These are phyloP conservation scores for Hyla sarda DNA, from an alignment of 2,113 vertebrate genomes.

Conservation along the genomic window DNA sequence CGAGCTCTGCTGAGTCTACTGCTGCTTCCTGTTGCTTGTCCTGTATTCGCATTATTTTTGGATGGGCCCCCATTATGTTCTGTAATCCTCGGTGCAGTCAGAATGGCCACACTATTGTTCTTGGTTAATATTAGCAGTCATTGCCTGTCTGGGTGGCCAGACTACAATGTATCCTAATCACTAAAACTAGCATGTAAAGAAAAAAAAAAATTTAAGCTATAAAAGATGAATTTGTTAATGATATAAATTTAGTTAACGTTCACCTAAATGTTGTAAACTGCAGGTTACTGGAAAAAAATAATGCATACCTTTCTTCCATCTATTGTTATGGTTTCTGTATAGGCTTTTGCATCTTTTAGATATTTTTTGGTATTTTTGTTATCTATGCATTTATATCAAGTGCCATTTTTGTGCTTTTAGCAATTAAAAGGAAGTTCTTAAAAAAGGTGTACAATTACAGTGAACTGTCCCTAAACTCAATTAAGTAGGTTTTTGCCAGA, in stretches of 20 bases:
- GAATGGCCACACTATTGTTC: slow-evolving; percentile 86
- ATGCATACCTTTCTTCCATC: neutral
- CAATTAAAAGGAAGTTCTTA: no score
- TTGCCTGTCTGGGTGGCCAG: slow-evolving; percentile 82
- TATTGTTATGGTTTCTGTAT: no score
- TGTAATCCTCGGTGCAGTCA: slow-evolving; percentile 93
- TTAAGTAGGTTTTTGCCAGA: no score
- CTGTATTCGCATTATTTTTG: slow-evolving; percentile 89
- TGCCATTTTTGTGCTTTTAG: neutral
- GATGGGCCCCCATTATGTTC: slow-evolving; percentile 87
- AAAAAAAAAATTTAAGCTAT: slow-evolving; percentile 31
- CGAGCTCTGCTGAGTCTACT: slow-evolving; percentile 89
- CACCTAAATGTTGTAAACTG: neutral
- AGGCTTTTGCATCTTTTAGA: neutral
- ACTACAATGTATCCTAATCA: slow-evolving; percentile 69
- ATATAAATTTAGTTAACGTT: neutral
- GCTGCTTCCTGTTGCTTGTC: slow-evolving; percentile 90
- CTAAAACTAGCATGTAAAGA: slow-evolving; percentile 67
- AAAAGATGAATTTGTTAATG: neutral
- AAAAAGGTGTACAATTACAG: no score
- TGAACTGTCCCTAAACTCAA: no score
- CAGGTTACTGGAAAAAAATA: neutral
- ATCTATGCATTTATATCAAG: neutral
- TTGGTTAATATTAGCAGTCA: slow-evolving; percentile 81
- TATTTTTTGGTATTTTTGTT: neutral